Conservation (phyloP, 2,113 vertebrate genomes). For the Labeo rohita region DNA sequence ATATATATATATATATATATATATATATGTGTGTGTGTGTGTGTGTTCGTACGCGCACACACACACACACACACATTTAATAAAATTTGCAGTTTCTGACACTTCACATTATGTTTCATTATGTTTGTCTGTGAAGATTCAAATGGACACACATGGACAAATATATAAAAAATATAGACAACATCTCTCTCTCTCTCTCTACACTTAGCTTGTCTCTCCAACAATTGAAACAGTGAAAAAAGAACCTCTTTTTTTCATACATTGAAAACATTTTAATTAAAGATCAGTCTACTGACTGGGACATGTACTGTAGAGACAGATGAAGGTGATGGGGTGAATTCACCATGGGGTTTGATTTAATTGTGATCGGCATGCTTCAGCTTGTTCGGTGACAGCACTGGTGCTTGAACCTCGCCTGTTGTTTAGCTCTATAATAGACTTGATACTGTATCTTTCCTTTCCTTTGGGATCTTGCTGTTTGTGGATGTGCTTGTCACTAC, state of each 20-base stretch:
- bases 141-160: background rate
- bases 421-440: conserved; percentile 15
- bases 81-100: too few species aligned
- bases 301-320: background rate
- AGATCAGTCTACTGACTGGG: background rate
- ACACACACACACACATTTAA: too few species aligned
- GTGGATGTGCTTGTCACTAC: conserved; percentile 71
- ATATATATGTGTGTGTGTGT: too few species aligned
- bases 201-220: background rate
- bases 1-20: too few species aligned
- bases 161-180: background rate
- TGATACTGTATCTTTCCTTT: conserved; percentile 60
- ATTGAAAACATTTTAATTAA: conserved; percentile 16
- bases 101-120: too few species aligned
- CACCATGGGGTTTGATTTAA: conserved; percentile 63
- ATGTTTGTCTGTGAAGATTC: too few species aligned
- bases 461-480: conserved; percentile 63
- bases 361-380: conserved; percentile 62
- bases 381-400: conserved; percentile 42
- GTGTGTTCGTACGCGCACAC: too few species aligned
- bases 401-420: conserved; percentile 11
- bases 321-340: background rate
- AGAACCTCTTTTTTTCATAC: background rate
- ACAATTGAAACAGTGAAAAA: background rate
- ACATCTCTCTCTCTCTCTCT: background rate